phyloP scores from a whole-genome alignment of 1,140 invertebrate genomes.

The Apolygus lucorum region DNA sequence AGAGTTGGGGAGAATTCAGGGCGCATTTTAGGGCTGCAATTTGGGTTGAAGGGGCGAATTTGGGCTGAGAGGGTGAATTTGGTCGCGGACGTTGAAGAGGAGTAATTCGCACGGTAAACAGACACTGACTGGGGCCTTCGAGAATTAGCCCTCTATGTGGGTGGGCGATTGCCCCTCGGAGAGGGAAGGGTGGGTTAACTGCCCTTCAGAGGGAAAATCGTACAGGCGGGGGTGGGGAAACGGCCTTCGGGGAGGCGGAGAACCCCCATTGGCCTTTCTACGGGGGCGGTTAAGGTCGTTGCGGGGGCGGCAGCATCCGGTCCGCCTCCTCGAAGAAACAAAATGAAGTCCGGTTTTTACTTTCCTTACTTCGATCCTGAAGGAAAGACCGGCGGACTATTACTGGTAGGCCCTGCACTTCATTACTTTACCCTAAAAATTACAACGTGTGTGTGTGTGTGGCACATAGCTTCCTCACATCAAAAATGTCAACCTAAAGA shows the following conservation, averaged over 20 bases:
- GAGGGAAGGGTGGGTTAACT: too few relatives aligned
- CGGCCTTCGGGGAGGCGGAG: background rate
- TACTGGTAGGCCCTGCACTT: background rate
- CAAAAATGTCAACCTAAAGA: too few relatives aligned
- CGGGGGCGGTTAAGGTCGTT: background rate
- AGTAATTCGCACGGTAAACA: background rate
- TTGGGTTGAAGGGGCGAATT: too few relatives aligned
- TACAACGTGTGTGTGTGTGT: background rate
- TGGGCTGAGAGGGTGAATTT: too few relatives aligned
- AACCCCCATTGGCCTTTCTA: background rate
- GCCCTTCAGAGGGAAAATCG: too few relatives aligned
- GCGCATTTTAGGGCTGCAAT: too few relatives aligned
- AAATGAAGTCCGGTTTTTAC: background rate
- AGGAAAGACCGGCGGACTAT: background rate
- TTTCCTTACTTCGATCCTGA: background rate
- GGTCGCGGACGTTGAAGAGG: background rate
- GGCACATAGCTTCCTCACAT: background rate
- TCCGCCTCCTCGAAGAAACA: background rate
- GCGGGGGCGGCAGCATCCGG: background rate
- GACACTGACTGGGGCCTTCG: too few relatives aligned
- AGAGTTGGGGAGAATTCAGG: too few relatives aligned
- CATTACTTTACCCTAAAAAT: background rate
- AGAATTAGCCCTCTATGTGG: too few relatives aligned
- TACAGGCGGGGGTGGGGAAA: background rate
- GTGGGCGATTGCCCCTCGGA: too few relatives aligned